phyloP scores from a whole-genome alignment of 2,113 vertebrate genomes.

The Aplodontia rufa region DNA sequence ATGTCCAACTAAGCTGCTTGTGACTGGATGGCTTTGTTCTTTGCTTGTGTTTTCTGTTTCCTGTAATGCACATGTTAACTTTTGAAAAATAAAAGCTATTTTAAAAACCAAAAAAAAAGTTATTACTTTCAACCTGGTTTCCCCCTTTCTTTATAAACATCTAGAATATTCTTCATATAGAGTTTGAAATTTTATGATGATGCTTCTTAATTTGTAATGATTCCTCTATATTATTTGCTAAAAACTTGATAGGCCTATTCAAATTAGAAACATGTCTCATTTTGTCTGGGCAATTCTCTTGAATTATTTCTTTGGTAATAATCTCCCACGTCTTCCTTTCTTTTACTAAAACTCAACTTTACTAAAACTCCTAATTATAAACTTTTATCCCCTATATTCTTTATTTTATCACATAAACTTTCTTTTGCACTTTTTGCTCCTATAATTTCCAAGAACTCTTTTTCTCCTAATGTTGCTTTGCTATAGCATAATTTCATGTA shows the following conservation, averaged over 20 bases:
- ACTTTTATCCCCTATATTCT: not conserved
- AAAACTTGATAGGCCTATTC: not conserved
- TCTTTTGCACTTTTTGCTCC: not conserved
- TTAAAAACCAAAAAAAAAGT: too few relatives aligned
- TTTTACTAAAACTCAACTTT: not conserved
- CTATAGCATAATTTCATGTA: not conserved
- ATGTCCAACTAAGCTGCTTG: too few relatives aligned
- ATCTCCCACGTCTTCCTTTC: not conserved
- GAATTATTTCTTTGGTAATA: not conserved
- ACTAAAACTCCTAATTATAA: not conserved
- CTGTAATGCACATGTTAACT: too few relatives aligned
- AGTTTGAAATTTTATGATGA: not conserved
- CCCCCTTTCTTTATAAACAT: not conserved
- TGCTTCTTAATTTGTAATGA: not conserved
- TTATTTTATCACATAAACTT: not conserved
- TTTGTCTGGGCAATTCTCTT: not conserved
- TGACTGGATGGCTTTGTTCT: too few relatives aligned
- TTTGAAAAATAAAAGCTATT: too few relatives aligned
- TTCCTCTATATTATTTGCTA: not conserved
- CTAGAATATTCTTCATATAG: not conserved
- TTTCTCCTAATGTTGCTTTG: not conserved
- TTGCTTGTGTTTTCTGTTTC: too few relatives aligned
- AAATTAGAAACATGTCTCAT: not conserved
- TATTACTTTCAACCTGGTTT: not conserved
- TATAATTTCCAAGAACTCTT: not conserved